Base-by-base conservation (phyloP, 2,113 vertebrate species). In the Nycticorax nycticorax region DNA sequence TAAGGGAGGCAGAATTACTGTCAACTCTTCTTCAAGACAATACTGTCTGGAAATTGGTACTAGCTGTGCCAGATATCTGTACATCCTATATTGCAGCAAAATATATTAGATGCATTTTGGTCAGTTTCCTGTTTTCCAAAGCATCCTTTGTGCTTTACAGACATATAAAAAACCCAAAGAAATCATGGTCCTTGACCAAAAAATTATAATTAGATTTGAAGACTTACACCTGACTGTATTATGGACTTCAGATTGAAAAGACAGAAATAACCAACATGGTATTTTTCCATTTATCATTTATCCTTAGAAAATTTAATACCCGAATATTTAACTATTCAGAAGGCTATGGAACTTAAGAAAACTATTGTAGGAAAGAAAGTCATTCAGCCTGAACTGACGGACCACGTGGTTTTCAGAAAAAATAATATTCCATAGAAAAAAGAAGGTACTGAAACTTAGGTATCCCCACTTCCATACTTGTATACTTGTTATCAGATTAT, bases 361-460 rank as follows among this genome's bases (percentile, higher is more conserved):
- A 76, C 17, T 67, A 13, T n/a, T 67, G 3, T 10, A 43, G 3
- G 35, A 22, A 72, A 55, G 32, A 48, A 75, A 30, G 9, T 35
- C 2, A 2, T 79, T 48, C 32, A 32, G 5, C 6, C 43, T 60
- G 48, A 89, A 48, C n/a, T 10, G 14, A 62, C 41, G 2, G 26
- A 20, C 8, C 3, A 1, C 23, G 7, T 45, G 15, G 10, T 57
- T 67, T 85, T 92, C 21, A 47, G 19, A 63, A 63, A 64, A 68
- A 69, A 3, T 4, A 39, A 18, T 12, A 39, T 8, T 74, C 39
- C 20, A 37, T 1, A 52, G 7, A 32, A 68, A 41, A 81, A 78
- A n/a, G 0, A 2, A 60, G 6, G 6, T 52, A 10, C 18, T 47
- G 15, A 73, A 88, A 77, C 24, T 1, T 85, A n/a, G 9, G 1